Percentiles rank a stretch among this genome's conserved stretches.
Evolutionary conservation across 2,888 invertebrate genomes (phyloP).

Genomic region (Rotaria magnacalcarata): DNA sequence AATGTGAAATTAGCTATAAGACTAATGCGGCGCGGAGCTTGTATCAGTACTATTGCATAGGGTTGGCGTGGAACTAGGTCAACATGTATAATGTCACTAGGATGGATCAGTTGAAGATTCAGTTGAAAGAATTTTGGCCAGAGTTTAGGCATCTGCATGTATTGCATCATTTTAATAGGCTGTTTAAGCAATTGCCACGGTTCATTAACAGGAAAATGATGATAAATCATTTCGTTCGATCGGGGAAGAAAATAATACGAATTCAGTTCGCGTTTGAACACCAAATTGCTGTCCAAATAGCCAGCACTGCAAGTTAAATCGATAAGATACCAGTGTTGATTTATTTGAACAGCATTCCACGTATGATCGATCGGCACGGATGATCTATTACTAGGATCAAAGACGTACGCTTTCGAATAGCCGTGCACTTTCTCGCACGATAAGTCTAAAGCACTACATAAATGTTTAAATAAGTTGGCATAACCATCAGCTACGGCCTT

Average conservation of each 20-base stretch:
- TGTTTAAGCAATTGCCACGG: neutral
- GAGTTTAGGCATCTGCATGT: neutral
- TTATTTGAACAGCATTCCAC: neutral
- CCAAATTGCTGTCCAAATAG: neutral
- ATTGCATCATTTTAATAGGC: slow-evolving; percentile 16
- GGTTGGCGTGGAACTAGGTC: neutral
- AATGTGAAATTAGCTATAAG: neutral
- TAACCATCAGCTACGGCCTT: neutral
- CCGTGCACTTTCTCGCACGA: neutral
- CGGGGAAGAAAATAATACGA: neutral
- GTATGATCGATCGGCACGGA: neutral
- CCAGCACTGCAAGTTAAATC: neutral
- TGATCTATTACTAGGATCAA: neutral
- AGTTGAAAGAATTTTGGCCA: slow-evolving; percentile 4
- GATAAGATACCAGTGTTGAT: neutral
- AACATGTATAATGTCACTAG: neutral
- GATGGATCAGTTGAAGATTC: neutral
- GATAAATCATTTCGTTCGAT: slow-evolving; percentile 11
- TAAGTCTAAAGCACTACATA: neutral
- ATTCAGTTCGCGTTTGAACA: neutral
- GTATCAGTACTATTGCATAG: neutral
- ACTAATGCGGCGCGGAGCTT: neutral
- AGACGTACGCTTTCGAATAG: neutral
- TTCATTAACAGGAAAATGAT: slow-evolving; percentile 34
- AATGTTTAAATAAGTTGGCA: neutral